Conservation (phyloP, 2,113 vertebrate genomes). For the Lophura nycthemera region DNA sequence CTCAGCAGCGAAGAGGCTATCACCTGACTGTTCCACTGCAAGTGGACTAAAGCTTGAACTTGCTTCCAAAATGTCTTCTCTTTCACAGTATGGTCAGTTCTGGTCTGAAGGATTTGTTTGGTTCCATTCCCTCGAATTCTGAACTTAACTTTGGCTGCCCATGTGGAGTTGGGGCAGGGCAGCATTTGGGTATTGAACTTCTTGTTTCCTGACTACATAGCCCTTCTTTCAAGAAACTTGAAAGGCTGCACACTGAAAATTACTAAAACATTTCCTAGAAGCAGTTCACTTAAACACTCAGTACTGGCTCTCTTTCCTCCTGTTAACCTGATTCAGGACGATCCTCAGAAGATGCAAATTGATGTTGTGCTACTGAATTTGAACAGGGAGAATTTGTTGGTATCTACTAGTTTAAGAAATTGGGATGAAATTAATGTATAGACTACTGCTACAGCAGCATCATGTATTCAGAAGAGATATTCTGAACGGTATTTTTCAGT, state of each 20-base stretch:
- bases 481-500: not conserved
- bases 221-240: not conserved
- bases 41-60: constrained; percentile 22
- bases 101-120: not conserved
- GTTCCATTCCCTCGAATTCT: not conserved
- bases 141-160: not conserved
- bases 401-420: not conserved
- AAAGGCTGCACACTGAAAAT: not conserved
- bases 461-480: not conserved
- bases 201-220: fast-evolving
- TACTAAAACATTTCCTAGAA: not conserved
- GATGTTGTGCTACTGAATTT: not conserved
- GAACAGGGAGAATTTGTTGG: not conserved
- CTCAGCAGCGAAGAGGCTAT: not conserved
- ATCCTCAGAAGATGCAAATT: not conserved
- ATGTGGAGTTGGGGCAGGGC: not conserved
- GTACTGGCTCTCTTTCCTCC: not conserved
- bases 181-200: not conserved
- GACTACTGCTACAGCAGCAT: not conserved
- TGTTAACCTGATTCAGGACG: not conserved
- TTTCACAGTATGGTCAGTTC: not conserved
- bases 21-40: not conserved
- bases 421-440: not conserved
- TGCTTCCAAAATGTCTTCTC: not conserved
- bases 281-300: not conserved